Conservation (phyloP, 2,113 vertebrate species). For the Neogale vison region DNA sequence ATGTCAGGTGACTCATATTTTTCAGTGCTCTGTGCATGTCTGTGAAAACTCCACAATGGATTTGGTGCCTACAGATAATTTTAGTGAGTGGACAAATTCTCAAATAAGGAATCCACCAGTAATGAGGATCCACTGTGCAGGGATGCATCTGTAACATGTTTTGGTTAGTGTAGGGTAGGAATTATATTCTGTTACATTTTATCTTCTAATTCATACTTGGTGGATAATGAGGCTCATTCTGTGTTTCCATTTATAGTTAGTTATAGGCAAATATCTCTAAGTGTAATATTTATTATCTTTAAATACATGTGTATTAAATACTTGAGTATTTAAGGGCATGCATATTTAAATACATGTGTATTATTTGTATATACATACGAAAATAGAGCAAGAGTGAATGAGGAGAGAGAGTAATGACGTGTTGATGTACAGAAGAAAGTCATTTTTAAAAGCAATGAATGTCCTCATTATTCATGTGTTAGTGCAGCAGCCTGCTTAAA, state of each 20-base stretch:
- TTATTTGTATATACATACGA: not conserved
- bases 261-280: not conserved
- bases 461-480: constrained; percentile 50
- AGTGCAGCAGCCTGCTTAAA: constrained; percentile 20
- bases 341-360: not conserved
- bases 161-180: not conserved
- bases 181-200: not conserved
- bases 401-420: not conserved
- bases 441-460: constrained; percentile 32
- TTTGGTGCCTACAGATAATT: not conserved
- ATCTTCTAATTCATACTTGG: not conserved
- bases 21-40: not conserved
- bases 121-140: not conserved
- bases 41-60: not conserved
- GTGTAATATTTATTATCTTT: not conserved
- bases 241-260: not conserved
- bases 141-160: not conserved
- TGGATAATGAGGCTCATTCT: not conserved
- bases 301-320: not conserved
- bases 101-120: not conserved
- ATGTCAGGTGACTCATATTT: not conserved
- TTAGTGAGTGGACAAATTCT: not conserved
- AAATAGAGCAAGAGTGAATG: not conserved
- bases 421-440: not conserved
- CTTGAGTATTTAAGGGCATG: not conserved